Base-by-base conservation (phyloP, 2,888 invertebrate genomes). In the Nysson spinosus region DNA sequence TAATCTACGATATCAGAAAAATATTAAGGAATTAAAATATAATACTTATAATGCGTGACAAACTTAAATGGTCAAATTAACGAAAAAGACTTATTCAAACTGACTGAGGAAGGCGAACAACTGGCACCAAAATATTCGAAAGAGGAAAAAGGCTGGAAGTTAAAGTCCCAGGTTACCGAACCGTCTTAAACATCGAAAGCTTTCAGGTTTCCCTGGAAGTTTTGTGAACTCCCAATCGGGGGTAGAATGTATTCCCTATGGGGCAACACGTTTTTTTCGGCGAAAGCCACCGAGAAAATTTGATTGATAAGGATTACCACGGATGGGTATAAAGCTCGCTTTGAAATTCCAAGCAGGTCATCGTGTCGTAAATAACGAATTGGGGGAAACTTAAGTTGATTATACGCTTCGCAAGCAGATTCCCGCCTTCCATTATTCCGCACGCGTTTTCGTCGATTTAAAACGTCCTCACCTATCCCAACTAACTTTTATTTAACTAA, bases 231-330 rank as follows among this genome's bases (percentile, higher is more conserved):
- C 35, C 14, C 39, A 26, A n/a, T n/a, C 40, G 35, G 62, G 57
- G 57, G 49, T 39, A 28, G 35, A 44, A 51, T 40, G 42, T 43
- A 22, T 54, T 47, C 66, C 56, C 32, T 5, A 3, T 12, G 40
- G 58, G 12, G 46, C 57, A 43, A 49, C 54, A 47, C 56, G 54
- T 50, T 65, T 65, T n/a, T 46, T 46, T 58, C 57, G 17, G 17
- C 32, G 47, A 43, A 52, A 61, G 52, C 55, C 49, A 11, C 4
- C 28, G 24, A 35, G 40, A 40, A 58, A 62, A 67, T 67, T 69
- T 67, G 69, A 69, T 69, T 62, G 69, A 69, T 69, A 69, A 67
- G 69, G 66, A 69, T 66, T 69, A 58, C 42, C 52, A 37, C 24
- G 55, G 40, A 26, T 37, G 43, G 28, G 32, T 24, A 37, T 20